Conservation (phyloP, 2,888 invertebrate species). For the Drosophila neotestacea region DNA sequence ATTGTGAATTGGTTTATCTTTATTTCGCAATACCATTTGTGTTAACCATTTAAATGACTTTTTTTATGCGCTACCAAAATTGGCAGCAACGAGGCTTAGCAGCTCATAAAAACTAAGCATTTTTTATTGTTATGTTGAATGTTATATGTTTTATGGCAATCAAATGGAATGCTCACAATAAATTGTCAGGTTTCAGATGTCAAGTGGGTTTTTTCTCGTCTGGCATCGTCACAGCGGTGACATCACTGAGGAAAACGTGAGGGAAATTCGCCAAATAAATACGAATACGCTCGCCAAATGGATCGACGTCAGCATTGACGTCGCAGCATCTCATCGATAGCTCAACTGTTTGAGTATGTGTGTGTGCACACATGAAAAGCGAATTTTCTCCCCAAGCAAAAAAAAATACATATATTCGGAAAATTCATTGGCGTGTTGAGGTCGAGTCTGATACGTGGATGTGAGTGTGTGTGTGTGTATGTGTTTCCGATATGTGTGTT, state of each 20-base stretch:
- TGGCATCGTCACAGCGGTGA: slow-evolving; percentile 32
- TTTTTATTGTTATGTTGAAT: slow-evolving; percentile 14
- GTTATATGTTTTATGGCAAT: slow-evolving; percentile 19
- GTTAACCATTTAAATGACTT: slow-evolving; percentile 55
- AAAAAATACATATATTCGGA: slow-evolving; percentile 65
- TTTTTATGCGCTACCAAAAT: slow-evolving; percentile 61
- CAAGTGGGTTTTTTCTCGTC: slow-evolving; percentile 10
- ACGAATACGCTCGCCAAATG: slow-evolving; percentile 49
- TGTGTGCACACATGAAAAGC: slow-evolving; percentile 72
- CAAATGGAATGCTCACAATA: slow-evolving; percentile 6
- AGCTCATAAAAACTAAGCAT: slow-evolving; percentile 43
- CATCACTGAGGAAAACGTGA: slow-evolving; percentile 53
- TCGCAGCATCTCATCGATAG: slow-evolving; percentile 75
- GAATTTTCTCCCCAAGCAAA: slow-evolving; percentile 73
- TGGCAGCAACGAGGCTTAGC: slow-evolving; percentile 58
- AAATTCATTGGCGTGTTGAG: slow-evolving; percentile 69
- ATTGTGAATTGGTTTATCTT: slow-evolving; percentile 43
- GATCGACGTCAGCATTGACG: slow-evolving; percentile 72
- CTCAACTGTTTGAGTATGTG: slow-evolving; percentile 31
- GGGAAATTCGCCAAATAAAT: slow-evolving; percentile 56
- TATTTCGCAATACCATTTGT: slow-evolving; percentile 56
- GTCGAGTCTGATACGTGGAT: slow-evolving; percentile 48
- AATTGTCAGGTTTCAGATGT: background rate
- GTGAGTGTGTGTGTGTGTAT: slow-evolving; percentile 35
- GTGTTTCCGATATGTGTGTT: slow-evolving; percentile 21